Conservation (phyloP, 2,797 vertebrate species). For the Megaceryle alcyon region DNA sequence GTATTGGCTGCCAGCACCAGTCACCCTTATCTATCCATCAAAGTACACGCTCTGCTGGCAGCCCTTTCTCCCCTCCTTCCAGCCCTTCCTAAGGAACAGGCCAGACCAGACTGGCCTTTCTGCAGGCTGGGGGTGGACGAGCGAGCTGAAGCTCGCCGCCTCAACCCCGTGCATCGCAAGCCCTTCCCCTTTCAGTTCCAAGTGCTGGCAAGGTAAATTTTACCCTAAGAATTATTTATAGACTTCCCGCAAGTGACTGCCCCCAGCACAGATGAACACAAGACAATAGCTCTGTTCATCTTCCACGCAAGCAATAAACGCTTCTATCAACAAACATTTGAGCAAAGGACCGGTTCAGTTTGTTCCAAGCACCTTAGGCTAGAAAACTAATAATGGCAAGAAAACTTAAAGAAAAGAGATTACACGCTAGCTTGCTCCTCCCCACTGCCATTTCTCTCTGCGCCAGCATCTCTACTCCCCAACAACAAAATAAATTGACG, state of each 20-base stretch:
- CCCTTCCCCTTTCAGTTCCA: neutral
- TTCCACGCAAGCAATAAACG: neutral
- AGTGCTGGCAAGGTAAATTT: neutral
- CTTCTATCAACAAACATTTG: neutral
- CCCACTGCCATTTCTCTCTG: neutral
- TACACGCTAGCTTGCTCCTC: neutral
- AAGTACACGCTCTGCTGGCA: neutral
- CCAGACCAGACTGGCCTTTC: neutral
- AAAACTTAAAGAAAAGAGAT: neutral
- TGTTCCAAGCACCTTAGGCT: neutral
- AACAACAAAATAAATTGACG: neutral
- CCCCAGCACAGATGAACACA: neutral
- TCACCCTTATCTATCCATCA: neutral
- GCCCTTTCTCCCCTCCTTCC: neutral
- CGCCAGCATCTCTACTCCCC: neutral
- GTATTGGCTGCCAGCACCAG: rapidly evolving
- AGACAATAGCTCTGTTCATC: slow-evolving; percentile 10
- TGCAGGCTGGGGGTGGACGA: neutral
- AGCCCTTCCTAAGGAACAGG: neutral
- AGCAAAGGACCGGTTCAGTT: neutral
- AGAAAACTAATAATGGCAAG: neutral
- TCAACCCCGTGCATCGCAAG: neutral
- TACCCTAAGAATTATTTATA: slow-evolving; percentile 9
- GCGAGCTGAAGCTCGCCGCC: neutral
- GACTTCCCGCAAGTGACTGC: neutral